These are phyloP conservation scores for Anoura caudifer DNA, from an alignment of 2,113 vertebrate genomes.

Conservation along the genomic window DNA sequence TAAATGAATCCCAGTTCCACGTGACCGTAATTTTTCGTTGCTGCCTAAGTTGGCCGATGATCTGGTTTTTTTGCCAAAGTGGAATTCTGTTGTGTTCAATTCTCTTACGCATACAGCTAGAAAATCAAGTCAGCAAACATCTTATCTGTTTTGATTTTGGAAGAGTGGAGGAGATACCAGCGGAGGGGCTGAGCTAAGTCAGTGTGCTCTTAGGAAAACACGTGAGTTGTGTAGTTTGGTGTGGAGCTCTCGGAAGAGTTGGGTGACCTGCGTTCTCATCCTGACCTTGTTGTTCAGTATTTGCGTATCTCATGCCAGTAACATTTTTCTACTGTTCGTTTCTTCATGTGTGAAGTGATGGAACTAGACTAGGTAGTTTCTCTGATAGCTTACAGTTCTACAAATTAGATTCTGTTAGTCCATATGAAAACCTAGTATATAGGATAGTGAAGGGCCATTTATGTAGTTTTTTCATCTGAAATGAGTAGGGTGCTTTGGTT, in stretches of 20 bases:
- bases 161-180: neutral
- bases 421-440: neutral
- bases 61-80: neutral
- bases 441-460: neutral
- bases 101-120: neutral
- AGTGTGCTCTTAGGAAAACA: neutral
- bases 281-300: neutral
- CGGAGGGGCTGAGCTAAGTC: neutral
- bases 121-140: neutral
- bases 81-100: neutral
- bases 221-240: neutral
- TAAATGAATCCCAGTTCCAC: neutral
- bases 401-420: neutral
- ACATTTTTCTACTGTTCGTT: neutral
- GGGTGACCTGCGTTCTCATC: neutral
- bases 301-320: neutral
- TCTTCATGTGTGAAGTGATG: neutral
- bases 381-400: neutral
- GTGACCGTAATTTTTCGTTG: neutral
- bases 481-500: neutral
- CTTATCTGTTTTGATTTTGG: neutral
- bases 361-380: neutral
- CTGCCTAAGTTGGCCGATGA: neutral
- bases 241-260: neutral
- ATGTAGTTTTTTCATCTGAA: neutral